Conservation (phyloP, 1,140 invertebrate species). For the Drosophila subobscura region DNA sequence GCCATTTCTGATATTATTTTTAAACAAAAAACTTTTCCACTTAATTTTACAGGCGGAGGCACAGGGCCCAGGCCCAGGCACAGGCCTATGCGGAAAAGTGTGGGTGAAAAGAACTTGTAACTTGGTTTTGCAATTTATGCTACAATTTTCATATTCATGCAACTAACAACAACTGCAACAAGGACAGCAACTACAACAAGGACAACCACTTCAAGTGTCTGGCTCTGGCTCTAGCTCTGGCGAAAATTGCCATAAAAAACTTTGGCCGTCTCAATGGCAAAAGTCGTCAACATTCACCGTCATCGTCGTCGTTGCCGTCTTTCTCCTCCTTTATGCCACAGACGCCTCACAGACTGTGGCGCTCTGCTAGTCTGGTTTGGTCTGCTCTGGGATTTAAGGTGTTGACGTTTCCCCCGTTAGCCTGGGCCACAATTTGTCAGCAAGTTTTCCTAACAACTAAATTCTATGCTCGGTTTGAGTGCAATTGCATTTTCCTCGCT, state of each 20-base stretch:
- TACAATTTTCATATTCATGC: slow-evolving; percentile 60
- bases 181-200: neutral
- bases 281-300: slow-evolving; percentile 66
- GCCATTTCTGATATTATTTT: slow-evolving; percentile 39
- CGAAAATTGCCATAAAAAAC: slow-evolving; percentile 75
- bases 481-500: slow-evolving; percentile 14
- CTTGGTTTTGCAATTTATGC: slow-evolving; percentile 61
- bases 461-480: slow-evolving; percentile 53
- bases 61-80: neutral
- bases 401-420: slow-evolving; percentile 37
- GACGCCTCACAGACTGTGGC: slow-evolving; percentile 55
- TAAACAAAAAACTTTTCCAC: slow-evolving; percentile 63
- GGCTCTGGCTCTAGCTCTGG: slow-evolving; percentile 52
- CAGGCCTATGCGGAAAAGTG: slow-evolving; percentile 47
- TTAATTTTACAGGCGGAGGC: slow-evolving; percentile 13
- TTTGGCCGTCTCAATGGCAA: slow-evolving; percentile 77
- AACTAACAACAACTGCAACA: slow-evolving; percentile 17
- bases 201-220: slow-evolving; percentile 54
- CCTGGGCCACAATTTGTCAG: slow-evolving; percentile 69
- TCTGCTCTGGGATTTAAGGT: slow-evolving; percentile 40
- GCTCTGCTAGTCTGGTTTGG: slow-evolving; percentile 15
- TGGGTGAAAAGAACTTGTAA: slow-evolving; percentile 42
- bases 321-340: slow-evolving; percentile 61
- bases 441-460: slow-evolving; percentile 66
- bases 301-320: slow-evolving; percentile 39